Evolutionary conservation across 2,888 invertebrate species (phyloP).

Genomic region (Stramonita haemastoma): DNA sequence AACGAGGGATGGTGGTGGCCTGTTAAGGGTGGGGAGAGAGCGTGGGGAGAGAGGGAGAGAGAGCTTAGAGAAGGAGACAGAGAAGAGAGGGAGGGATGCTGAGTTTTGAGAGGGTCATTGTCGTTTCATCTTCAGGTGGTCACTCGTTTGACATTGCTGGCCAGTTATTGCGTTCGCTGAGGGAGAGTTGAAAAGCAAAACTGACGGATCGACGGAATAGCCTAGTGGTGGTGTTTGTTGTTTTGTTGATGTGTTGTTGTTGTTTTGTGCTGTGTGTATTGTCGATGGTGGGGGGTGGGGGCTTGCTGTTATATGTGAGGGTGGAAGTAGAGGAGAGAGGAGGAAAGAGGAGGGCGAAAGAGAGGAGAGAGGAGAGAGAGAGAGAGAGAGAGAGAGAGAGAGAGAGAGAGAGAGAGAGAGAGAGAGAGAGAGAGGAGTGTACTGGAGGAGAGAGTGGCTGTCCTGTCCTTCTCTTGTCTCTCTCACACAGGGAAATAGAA

Average conservation of each 20-base stretch:
- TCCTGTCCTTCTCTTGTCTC: no score
- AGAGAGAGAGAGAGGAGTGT: neutral
- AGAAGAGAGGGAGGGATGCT: neutral
- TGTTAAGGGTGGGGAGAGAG: neutral
- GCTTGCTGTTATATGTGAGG: no score
- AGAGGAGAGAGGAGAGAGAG: neutral
- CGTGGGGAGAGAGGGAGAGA: neutral
- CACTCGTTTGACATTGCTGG: neutral
- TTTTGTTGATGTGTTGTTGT: no score
- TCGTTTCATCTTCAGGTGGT: neutral
- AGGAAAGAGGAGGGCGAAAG: neutral
- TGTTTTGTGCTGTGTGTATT: no score
- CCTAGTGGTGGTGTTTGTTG: no score
- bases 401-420: conserved; percentile 2
- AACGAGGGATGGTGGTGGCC: neutral
- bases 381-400: neutral
- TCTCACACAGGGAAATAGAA: neutral
- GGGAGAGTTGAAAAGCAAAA: no score
- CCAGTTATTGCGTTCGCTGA: neutral
- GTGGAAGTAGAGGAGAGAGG: neutral
- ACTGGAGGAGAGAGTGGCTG: neutral
- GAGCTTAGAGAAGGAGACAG: neutral
- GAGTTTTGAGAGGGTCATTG: neutral
- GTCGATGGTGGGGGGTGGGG: no score
- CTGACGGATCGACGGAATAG: no score